These are phyloP conservation scores for Hartigia nigra DNA, from an alignment of 2,888 invertebrate genomes.

Conservation along the genomic window DNA sequence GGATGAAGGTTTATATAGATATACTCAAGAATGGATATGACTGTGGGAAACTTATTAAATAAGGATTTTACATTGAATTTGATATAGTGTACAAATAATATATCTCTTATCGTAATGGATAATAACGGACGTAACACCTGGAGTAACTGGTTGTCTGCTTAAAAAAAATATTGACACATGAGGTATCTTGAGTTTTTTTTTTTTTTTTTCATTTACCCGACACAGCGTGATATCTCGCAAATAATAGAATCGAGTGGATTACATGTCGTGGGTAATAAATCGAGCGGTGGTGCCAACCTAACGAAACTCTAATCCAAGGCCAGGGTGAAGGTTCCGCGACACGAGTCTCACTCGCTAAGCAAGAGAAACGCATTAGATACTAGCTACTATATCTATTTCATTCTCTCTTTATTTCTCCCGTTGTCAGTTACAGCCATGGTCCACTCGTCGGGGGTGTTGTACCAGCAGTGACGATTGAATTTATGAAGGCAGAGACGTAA, in stretches of 20 bases:
- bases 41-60: background rate
- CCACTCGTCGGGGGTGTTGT: constrained; percentile 4
- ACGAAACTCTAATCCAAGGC: constrained; percentile 22
- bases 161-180: background rate
- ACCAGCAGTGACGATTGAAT: constrained; percentile 26
- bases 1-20: background rate
- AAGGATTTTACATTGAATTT: background rate
- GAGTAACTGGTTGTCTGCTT: background rate
- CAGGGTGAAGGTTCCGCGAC: constrained; percentile 34
- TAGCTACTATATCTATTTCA: constrained; percentile 16
- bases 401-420: constrained; percentile 15
- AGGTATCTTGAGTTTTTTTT: background rate
- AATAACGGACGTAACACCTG: background rate
- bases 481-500: constrained; percentile 21
- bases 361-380: constrained; percentile 49
- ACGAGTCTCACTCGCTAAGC: constrained; percentile 32
- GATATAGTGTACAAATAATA: background rate
- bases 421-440: constrained; percentile 8
- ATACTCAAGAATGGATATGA: background rate
- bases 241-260: constrained; percentile 38
- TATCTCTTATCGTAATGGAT: background rate
- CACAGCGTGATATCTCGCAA: constrained; percentile 27
- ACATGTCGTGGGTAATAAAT: constrained; percentile 46
- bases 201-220: background rate
- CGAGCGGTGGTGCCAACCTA: constrained; percentile 15